Base-by-base conservation (phyloP, 2,888 invertebrate species). In the Cosmia pyralina region DNA sequence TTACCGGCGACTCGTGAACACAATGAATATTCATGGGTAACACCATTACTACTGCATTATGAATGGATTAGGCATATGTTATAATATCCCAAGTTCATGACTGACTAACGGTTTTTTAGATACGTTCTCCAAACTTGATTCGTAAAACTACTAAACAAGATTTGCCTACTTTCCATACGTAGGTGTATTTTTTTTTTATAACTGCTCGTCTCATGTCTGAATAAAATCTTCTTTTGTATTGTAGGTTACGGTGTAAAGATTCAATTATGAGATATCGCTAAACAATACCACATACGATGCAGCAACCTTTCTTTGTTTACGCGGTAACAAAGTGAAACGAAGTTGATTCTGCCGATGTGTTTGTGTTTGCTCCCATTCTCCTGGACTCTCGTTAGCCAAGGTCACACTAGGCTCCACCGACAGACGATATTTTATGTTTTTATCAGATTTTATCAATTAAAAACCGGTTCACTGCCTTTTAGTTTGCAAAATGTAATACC, bases 211-310 rank as follows among this genome's bases (percentile, higher is more conserved):
- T 86, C 82, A 81, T 82, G 72, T 81, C 63, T 68, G 86, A 85
- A 88, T 85, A 86, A 85, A 83, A 87, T 86, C 87, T 79, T 86
- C 85, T 87, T 83, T 84, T 87, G 86, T 86, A 87, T 89, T 90
- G 88, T 91, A 90, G 91, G 91, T 91, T 92, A 90, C 90, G 85
- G 87, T 90, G 88, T 92, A 89, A 90, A 95, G 94, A 95, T 95
- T 94, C 92, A 93, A 94, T 94, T 94, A 92, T 87, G 86, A 91
- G 95, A 95, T 94, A 94, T 90, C 90, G 85, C 82, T 90, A 89
- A 94, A 95, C 94, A 94, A 94, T 93, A 91, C 92, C 89, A 91
- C 89, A 90, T 88, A 89, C 88, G 91, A 90, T 91, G 90, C 91
- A 90, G 90, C 91, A 92, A 91, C 88, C 89, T 91, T 92, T 92